phyloP scores from a whole-genome alignment of 2,113 vertebrate genomes.

The Xerus inauris region DNA sequence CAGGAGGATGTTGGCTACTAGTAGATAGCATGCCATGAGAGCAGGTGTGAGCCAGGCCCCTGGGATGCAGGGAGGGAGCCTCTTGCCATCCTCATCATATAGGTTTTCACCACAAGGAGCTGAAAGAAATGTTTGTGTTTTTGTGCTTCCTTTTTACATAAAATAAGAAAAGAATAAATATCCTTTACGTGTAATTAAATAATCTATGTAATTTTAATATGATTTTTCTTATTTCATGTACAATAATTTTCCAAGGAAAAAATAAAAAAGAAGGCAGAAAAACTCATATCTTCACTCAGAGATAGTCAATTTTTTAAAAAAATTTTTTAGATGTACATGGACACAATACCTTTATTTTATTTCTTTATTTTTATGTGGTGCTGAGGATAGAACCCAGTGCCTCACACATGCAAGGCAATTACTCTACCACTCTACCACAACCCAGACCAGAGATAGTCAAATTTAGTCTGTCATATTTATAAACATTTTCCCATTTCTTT shows the following conservation, averaged over 20 bases:
- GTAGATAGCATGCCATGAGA: slow-evolving; percentile 98
- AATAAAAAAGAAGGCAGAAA: background rate
- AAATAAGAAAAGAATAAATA: background rate
- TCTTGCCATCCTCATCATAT: slow-evolving; percentile 97
- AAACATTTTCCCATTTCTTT: slow-evolving; percentile 25
- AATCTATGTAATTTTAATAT: background rate
- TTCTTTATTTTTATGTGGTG: too few relatives aligned
- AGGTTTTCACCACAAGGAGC: slow-evolving; percentile 98
- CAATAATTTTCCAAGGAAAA: slow-evolving; percentile 7
- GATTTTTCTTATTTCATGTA: background rate
- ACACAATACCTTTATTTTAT: too few relatives aligned
- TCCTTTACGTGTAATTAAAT: background rate
- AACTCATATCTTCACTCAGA: background rate
- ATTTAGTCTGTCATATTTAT: background rate
- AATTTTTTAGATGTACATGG: too few relatives aligned
- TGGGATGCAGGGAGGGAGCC: slow-evolving; percentile 97
- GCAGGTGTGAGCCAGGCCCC: slow-evolving; percentile 99
- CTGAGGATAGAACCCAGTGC: too few relatives aligned
- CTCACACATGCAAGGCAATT: too few relatives aligned
- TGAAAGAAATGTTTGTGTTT: slow-evolving; percentile 72
- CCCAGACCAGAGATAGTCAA: background rate
- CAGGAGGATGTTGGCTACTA: slow-evolving; percentile 98
- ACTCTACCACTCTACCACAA: too few relatives aligned
- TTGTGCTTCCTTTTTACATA: background rate
- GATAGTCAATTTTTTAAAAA: background rate